These are phyloP conservation scores for Vulpes lagopus DNA, from an alignment of 2,113 vertebrate species.

Conservation along the genomic window DNA sequence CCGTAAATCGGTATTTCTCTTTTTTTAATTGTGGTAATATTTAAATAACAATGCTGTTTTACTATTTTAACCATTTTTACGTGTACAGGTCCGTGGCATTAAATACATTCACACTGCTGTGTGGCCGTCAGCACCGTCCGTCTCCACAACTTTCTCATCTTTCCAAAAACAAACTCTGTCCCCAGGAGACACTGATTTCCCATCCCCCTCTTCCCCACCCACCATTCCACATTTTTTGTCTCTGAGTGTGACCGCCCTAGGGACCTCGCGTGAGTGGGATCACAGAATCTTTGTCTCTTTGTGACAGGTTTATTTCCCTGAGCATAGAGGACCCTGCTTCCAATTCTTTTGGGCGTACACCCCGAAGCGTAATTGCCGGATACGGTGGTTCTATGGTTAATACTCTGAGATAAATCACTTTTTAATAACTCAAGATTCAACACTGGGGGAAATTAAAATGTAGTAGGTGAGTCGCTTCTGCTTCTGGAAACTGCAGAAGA, in stretches of 20 bases:
- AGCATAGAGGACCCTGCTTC: not conserved
- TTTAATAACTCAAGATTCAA: not conserved
- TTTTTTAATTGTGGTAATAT: not conserved
- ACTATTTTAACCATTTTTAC: not conserved
- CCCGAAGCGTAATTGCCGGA: not conserved
- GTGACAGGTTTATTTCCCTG: not conserved
- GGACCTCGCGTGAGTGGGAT: not conserved
- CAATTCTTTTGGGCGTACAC: not conserved
- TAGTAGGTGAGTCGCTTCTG: not conserved
- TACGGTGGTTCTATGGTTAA: not conserved
- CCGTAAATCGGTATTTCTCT: not conserved
- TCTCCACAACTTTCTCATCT: not conserved
- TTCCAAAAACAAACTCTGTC: not conserved
- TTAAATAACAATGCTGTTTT: not conserved
- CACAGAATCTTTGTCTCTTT: too few species aligned
- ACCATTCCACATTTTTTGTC: not conserved
- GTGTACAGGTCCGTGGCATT: not conserved
- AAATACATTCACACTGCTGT: not conserved
- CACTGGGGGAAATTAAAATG: not conserved
- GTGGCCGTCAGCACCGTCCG: not conserved
- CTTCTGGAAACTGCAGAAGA: too few species aligned
- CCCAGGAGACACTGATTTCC: not conserved
- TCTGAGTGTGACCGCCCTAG: not conserved
- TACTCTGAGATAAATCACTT: not conserved
- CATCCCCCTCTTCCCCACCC: not conserved